A percentile compares a stretch with the other conserved stretches of the same genome.
Conservation (phyloP, 2,797 vertebrate genomes). For the Alfaro cultratus region DNA sequence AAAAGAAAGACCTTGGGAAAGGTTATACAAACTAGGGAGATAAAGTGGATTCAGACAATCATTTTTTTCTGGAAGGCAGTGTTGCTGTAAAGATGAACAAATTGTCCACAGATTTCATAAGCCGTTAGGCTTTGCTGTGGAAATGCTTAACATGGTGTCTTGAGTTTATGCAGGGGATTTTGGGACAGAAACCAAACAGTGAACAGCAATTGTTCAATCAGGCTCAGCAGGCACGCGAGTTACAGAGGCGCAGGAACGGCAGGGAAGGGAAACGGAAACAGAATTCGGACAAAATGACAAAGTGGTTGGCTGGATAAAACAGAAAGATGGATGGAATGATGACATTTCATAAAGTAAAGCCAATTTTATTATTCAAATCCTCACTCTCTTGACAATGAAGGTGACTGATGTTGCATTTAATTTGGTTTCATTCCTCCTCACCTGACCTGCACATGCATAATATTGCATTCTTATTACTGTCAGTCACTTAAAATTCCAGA, state of each 20-base stretch:
- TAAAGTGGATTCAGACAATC: conserved; percentile 60
- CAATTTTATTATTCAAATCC: conserved; percentile 47
- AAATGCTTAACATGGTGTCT: conserved; percentile 57
- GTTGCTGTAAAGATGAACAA: conserved; percentile 58
- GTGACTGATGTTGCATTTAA: conserved; percentile 12
- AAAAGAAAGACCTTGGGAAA: conserved; percentile 54
- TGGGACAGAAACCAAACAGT: conserved; percentile 64
- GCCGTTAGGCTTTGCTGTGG: conserved; percentile 54
- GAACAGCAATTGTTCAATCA: conserved; percentile 67
- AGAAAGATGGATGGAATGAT: neutral
- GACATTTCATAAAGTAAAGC: conserved; percentile 16
- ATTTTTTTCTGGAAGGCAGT: conserved; percentile 37
- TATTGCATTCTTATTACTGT: conserved; percentile 39
- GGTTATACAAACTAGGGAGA: conserved; percentile 61
- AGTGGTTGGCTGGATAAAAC: conserved; percentile 24
- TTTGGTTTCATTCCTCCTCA: conserved; percentile 30
- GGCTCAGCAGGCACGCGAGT: conserved; percentile 45
- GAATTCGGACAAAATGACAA: conserved; percentile 33
- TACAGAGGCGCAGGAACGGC: conserved; percentile 4
- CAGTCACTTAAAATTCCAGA: conserved; percentile 31
- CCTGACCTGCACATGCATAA: conserved; percentile 7
- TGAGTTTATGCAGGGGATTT: conserved; percentile 57
- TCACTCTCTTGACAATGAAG: conserved; percentile 44
- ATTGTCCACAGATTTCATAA: conserved; percentile 62
- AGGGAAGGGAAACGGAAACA: conserved; percentile 28